Base-by-base conservation (phyloP, 2,888 invertebrate genomes). In the Sacculina carcini region DNA sequence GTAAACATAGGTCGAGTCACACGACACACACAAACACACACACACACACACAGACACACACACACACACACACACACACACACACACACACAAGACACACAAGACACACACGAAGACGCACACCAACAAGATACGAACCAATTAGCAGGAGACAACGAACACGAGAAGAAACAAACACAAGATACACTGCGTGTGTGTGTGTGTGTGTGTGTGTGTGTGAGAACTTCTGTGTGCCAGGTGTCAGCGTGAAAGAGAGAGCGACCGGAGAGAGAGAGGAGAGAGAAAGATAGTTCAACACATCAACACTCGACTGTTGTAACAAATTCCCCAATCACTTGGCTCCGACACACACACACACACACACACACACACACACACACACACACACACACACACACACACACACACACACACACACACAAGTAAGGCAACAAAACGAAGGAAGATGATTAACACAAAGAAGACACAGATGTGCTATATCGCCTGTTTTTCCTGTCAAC, bases 121-220 rank as follows among this genome's bases (percentile, higher is more conserved):
- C 21, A 36, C 21, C 16, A 19, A 36, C 21, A 36, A 36, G 16
- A 36, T 36, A 36, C 21, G 21, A 19, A 36, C 21, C 16, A 19
- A 36, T 36, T 19, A 19, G 21, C 21, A 34, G 12, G 16, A 36
- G 16, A 36, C 21, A 36, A 12, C n/a, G 16, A 9, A 12, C 42
- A n/a, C 19, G 16, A 26, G 14, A 5, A 23, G 44, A 40, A 40
- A 23, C 23, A 23, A 5, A 23, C 14, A n/a, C n/a, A n/a, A n/a
- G n/a, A n/a, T n/a, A n/a, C n/a, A n/a, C n/a, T n/a, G n/a, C n/a
- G n/a, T n/a, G 19, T 16, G 5, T 42, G 19, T 42, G 12, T 5
- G 44, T 42, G 44, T 42, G 44, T 42, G 44, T 42, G 44, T 3
- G 44, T 42, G 44, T 42, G 44, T 42, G 44, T 42, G 44, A 23